phyloP scores from a whole-genome alignment of 1,140 invertebrate genomes.

The Diorhabda elongata region DNA sequence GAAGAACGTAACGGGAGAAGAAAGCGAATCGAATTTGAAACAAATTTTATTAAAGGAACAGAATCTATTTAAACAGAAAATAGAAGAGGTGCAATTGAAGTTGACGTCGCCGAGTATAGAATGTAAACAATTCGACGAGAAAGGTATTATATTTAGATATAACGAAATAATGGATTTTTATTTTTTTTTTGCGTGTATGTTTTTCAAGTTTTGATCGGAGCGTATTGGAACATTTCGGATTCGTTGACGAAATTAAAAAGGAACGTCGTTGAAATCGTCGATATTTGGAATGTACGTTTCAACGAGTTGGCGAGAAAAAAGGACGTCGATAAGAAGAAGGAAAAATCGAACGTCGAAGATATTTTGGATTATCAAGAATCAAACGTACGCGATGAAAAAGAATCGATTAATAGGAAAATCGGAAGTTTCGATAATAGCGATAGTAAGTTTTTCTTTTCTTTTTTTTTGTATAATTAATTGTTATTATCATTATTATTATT shows the following conservation, averaged over 20 bases:
- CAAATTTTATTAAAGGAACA: conserved; percentile 62
- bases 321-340: conserved; percentile 42
- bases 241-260: conserved; percentile 60
- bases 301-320: conserved; percentile 28
- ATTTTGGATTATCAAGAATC: not conserved
- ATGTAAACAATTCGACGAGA: conserved; percentile 44
- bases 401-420: conserved; percentile 32
- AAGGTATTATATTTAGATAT: conserved; percentile 6
- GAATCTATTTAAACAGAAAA: conserved; percentile 64
- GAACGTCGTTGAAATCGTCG: conserved; percentile 60
- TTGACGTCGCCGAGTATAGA: conserved; percentile 61
- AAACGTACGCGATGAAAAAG: conserved; percentile 11
- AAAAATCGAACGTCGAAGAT: conserved; percentile 29
- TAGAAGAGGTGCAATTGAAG: conserved; percentile 69
- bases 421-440: conserved; percentile 39
- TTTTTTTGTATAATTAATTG: no score
- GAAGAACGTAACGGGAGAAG: conserved; percentile 44
- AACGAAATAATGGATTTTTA: no score
- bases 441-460: conserved; percentile 16
- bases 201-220: conserved; percentile 17
- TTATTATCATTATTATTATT: conserved; percentile 9
- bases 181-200: not conserved
- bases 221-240: conserved; percentile 57
- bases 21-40: conserved; percentile 54
- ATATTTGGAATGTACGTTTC: conserved; percentile 63